phyloP scores from a whole-genome alignment of 2,888 invertebrate genomes.

The Standfussiana lucernea region DNA sequence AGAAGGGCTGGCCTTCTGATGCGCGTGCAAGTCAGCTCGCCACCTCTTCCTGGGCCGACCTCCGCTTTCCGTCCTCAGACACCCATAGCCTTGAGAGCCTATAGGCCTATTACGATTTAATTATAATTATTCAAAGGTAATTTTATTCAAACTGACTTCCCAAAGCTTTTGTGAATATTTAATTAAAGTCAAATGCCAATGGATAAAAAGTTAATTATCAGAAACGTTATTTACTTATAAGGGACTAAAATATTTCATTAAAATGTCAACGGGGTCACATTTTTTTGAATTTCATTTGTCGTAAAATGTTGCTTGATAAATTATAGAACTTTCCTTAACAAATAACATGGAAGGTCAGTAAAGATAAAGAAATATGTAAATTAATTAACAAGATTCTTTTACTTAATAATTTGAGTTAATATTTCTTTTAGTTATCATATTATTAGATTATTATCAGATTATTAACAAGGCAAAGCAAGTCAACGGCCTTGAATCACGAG shows the following conservation, averaged over 20 bases:
- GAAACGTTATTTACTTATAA: conserved; percentile 2
- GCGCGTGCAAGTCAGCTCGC: background rate
- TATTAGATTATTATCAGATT: no score
- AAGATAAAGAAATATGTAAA: background rate
- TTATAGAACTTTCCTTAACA: conserved; percentile 12
- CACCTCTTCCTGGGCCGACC: background rate
- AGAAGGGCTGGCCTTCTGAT: background rate
- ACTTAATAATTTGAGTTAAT: no score
- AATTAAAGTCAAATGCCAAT: conserved; percentile 5
- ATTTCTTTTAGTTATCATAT: no score
- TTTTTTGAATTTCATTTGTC: background rate
- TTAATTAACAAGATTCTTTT: background rate
- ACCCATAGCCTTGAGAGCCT: background rate
- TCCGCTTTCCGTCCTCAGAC: background rate
- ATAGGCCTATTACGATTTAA: background rate
- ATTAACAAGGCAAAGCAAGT: no score
- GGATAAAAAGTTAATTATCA: conserved; percentile 3
- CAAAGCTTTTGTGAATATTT: conserved; percentile 15
- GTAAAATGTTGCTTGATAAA: conserved; percentile 8
- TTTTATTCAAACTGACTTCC: conserved; percentile 1
- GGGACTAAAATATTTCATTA: conserved; percentile 21
- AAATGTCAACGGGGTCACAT: background rate
- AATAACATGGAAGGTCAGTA: background rate
- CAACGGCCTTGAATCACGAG: no score
- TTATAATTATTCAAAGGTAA: conserved; percentile 2